Base-by-base conservation (phyloP, 2,888 invertebrate species). In the Molanna angustata region DNA sequence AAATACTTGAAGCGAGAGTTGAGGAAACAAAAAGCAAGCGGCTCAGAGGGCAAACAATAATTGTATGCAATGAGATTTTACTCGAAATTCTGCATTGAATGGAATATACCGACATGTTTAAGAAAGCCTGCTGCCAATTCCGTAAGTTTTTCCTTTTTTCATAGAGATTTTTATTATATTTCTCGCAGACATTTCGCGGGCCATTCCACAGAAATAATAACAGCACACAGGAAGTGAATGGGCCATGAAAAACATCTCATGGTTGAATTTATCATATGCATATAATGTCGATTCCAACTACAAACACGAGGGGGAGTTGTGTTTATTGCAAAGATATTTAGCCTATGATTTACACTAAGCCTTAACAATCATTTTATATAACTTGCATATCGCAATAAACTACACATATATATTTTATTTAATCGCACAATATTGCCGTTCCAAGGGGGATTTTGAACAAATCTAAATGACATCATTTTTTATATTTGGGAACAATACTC, bases 91-190 rank as follows among this genome's bases (percentile, higher is more conserved):
- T 22, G 41, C 52, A 52, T 56, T 49, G 45, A 56, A 56, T 52
- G 45, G 52, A n/a, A n/a, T n/a, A n/a, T n/a, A 54, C 54, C 48
- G 45, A 49, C 48, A 52, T 42, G 48, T 52, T 41, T 40, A n/a
- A 51, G 45, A 48, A 45, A 55, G 43, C 47, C 44, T 56, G n/a
- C n/a, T n/a, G 56, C 52, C 56, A 56, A 56, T 52, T 56, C 51
- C 49, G 33, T 39, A 48, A 42, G 37, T 27, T 50, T 54, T 39
- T 44, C 47, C 44, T 56, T 56, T 56, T 56, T 55, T 27, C 40
- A 50, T n/a, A n/a, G n/a, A n/a, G 47, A 48, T 50, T 50, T 46
- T 54, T 54, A 50, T 54, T 47, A 47, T 47, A 42, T 47, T 50
- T 18, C 31, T 40, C 46, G 53, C 51, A 50, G 54, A 57, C 52